Conservation (phyloP, 2,797 vertebrate species). For the Oceanodroma leucorhoa region DNA sequence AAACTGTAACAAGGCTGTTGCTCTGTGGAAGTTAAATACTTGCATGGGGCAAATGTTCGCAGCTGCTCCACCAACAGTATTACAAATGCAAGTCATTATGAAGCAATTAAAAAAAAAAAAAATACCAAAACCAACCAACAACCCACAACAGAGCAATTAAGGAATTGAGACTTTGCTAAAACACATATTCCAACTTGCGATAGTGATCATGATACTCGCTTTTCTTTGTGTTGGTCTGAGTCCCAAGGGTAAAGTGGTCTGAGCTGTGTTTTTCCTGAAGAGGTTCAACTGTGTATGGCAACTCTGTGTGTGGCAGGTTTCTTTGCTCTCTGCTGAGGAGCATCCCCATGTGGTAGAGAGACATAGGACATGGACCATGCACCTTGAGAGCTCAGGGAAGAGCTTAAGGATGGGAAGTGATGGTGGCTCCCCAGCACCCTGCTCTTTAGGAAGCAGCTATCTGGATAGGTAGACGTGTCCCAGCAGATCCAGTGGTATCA, state of each 20-base stretch:
- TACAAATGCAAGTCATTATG: not conserved
- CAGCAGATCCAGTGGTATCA: not conserved
- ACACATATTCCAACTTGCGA: not conserved
- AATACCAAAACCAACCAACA: not conserved
- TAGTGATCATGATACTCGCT: rapidly evolving
- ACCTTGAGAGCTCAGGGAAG: not conserved
- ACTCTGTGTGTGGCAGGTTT: not conserved
- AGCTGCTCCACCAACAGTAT: not conserved
- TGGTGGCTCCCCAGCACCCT: no score
- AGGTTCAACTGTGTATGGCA: not conserved
- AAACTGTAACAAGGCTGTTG: not conserved
- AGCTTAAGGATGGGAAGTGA: not conserved
- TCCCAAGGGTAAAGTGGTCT: not conserved
- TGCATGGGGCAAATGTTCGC: not conserved
- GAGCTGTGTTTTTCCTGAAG: not conserved
- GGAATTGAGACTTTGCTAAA: not conserved
- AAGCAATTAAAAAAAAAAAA: not conserved
- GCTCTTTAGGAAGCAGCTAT: not conserved
- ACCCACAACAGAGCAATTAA: not conserved
- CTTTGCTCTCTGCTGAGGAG: not conserved
- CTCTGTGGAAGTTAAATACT: not conserved
- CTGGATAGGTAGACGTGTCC: not conserved
- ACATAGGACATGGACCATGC: rapidly evolving
- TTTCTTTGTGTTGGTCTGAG: not conserved
- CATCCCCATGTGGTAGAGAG: not conserved